Percentiles rank a stretch among this genome's conserved stretches.
phyloP scores from a whole-genome alignment of 1,140 invertebrate species.

The Radopholus similis region DNA sequence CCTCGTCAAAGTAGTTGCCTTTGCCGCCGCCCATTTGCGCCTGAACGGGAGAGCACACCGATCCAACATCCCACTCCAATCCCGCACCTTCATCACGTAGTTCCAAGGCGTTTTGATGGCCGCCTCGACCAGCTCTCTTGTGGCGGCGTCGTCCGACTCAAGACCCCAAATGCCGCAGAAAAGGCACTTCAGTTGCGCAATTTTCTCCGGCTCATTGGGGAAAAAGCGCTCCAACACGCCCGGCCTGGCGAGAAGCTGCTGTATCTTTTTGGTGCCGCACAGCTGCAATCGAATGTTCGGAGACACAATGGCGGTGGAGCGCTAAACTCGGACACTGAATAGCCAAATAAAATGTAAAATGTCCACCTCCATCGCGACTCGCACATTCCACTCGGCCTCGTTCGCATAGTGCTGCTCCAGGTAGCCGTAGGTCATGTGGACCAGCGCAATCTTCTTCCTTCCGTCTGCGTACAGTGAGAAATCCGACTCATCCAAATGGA shows the following conservation, averaged over 20 bases:
- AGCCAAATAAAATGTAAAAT: no score
- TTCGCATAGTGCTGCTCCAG: conserved; percentile 77
- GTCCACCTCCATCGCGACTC: background rate
- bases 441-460: conserved; percentile 73
- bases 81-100: conserved; percentile 90
- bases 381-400: background rate
- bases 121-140: conserved; percentile 35
- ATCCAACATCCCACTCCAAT: no score
- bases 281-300: conserved; percentile 78
- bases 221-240: conserved; percentile 72
- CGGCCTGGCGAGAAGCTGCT: conserved; percentile 62
- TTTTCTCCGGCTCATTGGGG: conserved; percentile 61
- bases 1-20: conserved; percentile 84
- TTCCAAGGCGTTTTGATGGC: conserved; percentile 62
- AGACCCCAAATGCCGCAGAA: conserved; percentile 86
- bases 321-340: no score
- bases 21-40: conserved; percentile 79
- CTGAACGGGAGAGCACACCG: no score
- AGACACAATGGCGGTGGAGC: conserved; percentile 80
- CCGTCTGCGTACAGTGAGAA: conserved; percentile 64
- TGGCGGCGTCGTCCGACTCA: conserved; percentile 64
- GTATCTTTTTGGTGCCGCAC: conserved; percentile 67
- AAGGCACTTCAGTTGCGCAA: conserved; percentile 69
- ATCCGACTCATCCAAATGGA: conserved; percentile 22
- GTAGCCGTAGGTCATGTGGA: conserved; percentile 88